Percentiles rank a stretch among this genome's conserved stretches.
Conservation (phyloP, 1,140 invertebrate genomes). For the Pollicipes pollicipes region DNA sequence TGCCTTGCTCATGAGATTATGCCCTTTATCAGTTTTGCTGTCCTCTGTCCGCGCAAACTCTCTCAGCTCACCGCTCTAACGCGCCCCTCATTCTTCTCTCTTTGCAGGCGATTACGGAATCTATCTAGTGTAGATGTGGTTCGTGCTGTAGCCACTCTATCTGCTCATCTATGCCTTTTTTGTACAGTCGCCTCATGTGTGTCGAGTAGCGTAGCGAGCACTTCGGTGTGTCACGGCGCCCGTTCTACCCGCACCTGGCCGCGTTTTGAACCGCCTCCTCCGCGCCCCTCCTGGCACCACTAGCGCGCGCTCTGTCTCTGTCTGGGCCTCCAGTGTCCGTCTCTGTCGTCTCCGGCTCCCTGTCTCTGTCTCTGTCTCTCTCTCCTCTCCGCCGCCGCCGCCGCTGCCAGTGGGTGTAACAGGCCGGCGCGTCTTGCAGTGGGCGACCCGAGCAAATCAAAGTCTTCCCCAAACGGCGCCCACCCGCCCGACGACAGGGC, state of each 20-base stretch:
- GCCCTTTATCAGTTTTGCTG: too few species aligned
- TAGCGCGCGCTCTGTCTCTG: neutral
- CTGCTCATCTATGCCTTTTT: neutral
- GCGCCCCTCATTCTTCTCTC: neutral
- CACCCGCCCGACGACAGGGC: conserved; percentile 33
- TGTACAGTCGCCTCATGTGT: neutral
- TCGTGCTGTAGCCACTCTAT: neutral
- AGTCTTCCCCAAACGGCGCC: conserved; percentile 18
- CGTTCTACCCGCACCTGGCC: neutral
- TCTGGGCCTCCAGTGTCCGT: conserved; percentile 16
- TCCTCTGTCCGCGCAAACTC: too few species aligned
- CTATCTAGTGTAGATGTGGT: neutral
- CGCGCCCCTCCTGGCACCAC: neutral
- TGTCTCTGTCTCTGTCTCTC: conserved; percentile 9
- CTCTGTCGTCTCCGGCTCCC: conserved; percentile 6
- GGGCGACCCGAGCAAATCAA: conserved; percentile 20
- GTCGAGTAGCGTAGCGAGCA: neutral
- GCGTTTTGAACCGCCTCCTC: neutral
- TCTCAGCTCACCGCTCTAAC: too few species aligned
- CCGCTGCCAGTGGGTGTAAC: neutral
- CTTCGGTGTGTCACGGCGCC: neutral
- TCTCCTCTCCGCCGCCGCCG: neutral
- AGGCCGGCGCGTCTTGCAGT: neutral
- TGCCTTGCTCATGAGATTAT: too few species aligned
- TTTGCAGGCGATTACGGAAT: neutral